phyloP scores from a whole-genome alignment of 2,113 vertebrate genomes.

The Noctilio leporinus region DNA sequence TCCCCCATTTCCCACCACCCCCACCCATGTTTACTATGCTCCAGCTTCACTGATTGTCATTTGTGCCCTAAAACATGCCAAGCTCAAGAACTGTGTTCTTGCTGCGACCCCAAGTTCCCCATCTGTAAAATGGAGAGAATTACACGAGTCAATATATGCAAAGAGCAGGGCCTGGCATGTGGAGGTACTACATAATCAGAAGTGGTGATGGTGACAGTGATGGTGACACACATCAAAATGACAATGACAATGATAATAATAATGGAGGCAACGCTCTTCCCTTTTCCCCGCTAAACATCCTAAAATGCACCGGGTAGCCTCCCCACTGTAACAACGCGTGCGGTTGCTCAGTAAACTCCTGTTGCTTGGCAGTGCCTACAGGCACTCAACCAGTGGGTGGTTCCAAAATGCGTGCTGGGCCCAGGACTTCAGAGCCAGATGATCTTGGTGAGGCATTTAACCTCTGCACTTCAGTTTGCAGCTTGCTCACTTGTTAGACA shows the following conservation, averaged over 20 bases:
- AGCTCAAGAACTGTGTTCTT: not conserved
- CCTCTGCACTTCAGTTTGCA: not conserved
- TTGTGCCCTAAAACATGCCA: not conserved
- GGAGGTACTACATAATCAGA: not conserved
- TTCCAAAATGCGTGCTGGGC: not conserved
- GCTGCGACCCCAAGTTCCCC: not conserved
- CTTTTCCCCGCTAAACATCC: not conserved
- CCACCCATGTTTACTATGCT: rapidly evolving
- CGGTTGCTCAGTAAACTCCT: not conserved
- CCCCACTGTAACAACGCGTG: not conserved
- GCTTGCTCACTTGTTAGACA: not conserved
- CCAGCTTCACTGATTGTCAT: not conserved
- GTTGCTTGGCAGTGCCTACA: not conserved
- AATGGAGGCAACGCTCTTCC: not conserved
- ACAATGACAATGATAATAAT: not conserved
- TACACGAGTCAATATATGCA: not conserved
- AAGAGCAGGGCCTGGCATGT: not conserved
- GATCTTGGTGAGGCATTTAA: not conserved
- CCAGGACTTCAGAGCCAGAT: not conserved
- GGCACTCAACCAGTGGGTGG: not conserved
- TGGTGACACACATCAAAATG: too few relatives aligned
- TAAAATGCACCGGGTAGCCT: not conserved
- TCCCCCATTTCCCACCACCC: not conserved
- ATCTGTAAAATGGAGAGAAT: not conserved
- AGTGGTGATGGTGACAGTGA: not conserved